phyloP scores from a whole-genome alignment of 2,888 invertebrate species.

The Iselma pallidipennis region DNA sequence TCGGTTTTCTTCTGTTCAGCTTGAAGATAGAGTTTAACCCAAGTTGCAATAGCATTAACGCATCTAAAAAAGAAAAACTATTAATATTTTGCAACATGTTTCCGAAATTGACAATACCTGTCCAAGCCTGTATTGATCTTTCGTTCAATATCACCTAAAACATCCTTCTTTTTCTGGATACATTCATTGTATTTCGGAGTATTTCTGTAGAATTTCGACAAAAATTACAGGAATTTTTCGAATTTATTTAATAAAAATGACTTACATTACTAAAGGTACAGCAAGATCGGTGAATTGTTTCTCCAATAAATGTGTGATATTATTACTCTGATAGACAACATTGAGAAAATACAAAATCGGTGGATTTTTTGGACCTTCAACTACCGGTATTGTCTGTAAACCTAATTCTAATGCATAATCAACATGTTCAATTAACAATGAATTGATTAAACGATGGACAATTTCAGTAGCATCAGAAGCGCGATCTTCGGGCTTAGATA shows the following conservation, averaged over 20 bases:
- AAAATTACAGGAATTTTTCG: background rate
- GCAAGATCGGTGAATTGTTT: constrained; percentile 91
- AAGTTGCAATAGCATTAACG: constrained; percentile 84
- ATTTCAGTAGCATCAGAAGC: constrained; percentile 78
- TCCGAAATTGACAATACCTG: constrained; percentile 47
- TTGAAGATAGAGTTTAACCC: constrained; percentile 88
- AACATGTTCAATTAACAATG: constrained; percentile 88
- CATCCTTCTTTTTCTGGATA: constrained; percentile 79
- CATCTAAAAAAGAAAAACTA: constrained; percentile 58
- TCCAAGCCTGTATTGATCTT: constrained; percentile 90
- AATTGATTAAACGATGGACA: constrained; percentile 82
- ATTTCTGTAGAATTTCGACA: constrained; percentile 62
- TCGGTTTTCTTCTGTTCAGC: constrained; percentile 95
- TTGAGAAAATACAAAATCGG: constrained; percentile 93
- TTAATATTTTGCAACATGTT: no score
- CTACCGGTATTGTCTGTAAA: constrained; percentile 83
- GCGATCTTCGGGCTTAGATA: constrained; percentile 79
- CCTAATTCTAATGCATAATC: constrained; percentile 96
- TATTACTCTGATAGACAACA: constrained; percentile 89
- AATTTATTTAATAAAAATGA: constrained; percentile 5
- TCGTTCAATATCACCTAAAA: constrained; percentile 86
- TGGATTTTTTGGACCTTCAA: constrained; percentile 78
- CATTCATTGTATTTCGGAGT: constrained; percentile 89
- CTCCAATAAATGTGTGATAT: constrained; percentile 89
- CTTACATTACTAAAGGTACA: constrained; percentile 84